Evolutionary conservation across 2,797 vertebrate species (phyloP).

Genomic region (Manis pentadactyla): DNA sequence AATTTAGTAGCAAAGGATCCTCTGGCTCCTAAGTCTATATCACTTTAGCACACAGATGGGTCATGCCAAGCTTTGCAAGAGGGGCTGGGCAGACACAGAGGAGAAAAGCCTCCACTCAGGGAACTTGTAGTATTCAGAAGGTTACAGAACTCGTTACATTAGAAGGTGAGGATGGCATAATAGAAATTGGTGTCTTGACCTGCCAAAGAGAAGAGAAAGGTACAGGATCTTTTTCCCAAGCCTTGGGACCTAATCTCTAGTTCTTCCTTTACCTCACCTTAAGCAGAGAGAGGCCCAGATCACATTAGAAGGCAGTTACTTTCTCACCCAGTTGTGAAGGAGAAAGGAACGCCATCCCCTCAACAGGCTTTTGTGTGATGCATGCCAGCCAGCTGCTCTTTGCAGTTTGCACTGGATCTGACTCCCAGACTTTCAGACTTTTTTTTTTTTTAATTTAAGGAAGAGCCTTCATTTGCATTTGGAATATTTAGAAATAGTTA

Average conservation of each 20-base stretch:
- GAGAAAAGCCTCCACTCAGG: too few relatives aligned
- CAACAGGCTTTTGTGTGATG: not conserved
- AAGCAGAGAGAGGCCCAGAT: too few relatives aligned
- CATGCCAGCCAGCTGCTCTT: not conserved
- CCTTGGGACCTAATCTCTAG: not conserved
- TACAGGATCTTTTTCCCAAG: not conserved
- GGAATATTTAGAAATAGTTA: not conserved
- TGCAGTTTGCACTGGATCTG: not conserved
- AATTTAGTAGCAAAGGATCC: not conserved
- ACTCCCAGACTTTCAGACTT: not conserved
- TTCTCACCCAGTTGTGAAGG: not conserved
- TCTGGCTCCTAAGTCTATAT: not conserved
- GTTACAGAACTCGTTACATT: not conserved
- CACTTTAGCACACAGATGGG: accelerated
- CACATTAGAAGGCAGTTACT: not conserved
- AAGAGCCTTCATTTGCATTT: not conserved
- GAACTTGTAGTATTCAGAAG: not conserved
- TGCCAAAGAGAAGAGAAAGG: not conserved
- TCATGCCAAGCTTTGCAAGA: not conserved
- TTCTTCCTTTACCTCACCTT: not conserved
- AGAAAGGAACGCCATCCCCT: not conserved
- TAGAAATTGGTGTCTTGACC: not conserved
- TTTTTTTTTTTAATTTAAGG: not conserved
- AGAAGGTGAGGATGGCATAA: not conserved
- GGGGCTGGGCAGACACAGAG: not conserved